phyloP scores from a whole-genome alignment of 2,113 vertebrate genomes.

The Aegotheles bennettii region DNA sequence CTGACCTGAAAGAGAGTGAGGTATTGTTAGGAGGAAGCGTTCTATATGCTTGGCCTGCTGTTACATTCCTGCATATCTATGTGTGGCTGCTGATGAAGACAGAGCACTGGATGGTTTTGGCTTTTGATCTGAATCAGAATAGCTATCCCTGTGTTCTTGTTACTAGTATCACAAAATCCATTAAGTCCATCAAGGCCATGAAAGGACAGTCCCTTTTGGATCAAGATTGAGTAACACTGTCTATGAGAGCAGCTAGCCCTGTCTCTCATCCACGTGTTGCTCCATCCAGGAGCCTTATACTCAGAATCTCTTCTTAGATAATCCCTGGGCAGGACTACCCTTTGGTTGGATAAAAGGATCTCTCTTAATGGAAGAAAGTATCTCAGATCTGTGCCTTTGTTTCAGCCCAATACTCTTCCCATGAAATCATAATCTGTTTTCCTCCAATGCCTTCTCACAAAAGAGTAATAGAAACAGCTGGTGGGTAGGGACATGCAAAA shows the following conservation, averaged over 20 bases:
- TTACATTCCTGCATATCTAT: not conserved
- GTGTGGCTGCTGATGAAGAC: not conserved
- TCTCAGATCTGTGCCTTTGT: not conserved
- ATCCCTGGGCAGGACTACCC: not conserved
- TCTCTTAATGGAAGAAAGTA: not conserved
- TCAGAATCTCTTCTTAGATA: not conserved
- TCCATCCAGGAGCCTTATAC: not conserved
- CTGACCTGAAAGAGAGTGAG: not conserved
- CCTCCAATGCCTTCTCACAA: not conserved
- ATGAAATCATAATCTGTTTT: constrained; percentile 32
- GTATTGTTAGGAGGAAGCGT: not conserved
- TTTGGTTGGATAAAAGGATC: not conserved
- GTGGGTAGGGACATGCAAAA: constrained; percentile 1
- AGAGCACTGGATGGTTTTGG: not conserved
- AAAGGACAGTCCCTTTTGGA: not conserved
- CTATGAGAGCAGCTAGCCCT: not conserved
- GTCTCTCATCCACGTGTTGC: not conserved
- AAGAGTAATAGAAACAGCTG: constrained; percentile 6
- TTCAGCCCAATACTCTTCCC: not conserved
- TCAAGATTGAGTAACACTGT: not conserved
- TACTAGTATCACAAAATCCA: not conserved
- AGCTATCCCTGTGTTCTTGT: not conserved
- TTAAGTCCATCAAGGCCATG: not conserved
- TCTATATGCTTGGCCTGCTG: not conserved
- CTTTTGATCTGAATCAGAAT: not conserved